A percentile compares a stretch with the other conserved stretches of the same genome.
Conservation (phyloP, 2,113 vertebrate genomes). For the Leptobrachium leishanense region DNA sequence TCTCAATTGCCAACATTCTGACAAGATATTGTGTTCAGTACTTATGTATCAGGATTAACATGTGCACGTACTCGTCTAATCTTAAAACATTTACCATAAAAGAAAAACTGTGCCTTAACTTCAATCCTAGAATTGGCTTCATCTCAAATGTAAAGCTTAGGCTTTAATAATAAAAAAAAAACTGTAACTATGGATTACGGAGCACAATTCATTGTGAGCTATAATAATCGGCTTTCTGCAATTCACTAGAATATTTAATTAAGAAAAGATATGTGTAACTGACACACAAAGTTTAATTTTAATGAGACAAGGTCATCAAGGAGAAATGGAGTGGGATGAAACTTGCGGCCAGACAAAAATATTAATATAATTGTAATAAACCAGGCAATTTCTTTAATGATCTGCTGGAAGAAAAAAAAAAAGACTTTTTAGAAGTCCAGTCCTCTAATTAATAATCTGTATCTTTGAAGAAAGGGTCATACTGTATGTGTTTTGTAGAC, state of each 20-base stretch:
- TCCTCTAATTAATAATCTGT: too few relatives aligned
- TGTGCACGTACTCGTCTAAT: too few relatives aligned
- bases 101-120: too few relatives aligned
- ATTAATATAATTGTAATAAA: not conserved
- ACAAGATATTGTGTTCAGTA: too few relatives aligned
- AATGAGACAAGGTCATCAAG: not conserved
- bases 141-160: slow-evolving; percentile 5
- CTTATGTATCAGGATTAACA: too few relatives aligned
- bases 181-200: slow-evolving; percentile 55
- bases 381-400: not conserved
- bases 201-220: slow-evolving; percentile 65
- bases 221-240: slow-evolving; percentile 65
- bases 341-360: not conserved
- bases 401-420: too few relatives aligned
- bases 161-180: not conserved
- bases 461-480: too few relatives aligned
- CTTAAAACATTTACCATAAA: too few relatives aligned
- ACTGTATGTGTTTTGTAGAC: too few relatives aligned
- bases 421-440: too few relatives aligned
- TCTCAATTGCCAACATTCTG: too few relatives aligned
- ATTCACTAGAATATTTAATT: slow-evolving; percentile 42
- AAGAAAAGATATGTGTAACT: slow-evolving; percentile 24
- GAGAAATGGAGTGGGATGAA: not conserved
- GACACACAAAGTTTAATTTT: not conserved
- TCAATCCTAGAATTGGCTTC: not conserved